Conservation (phyloP, 2,888 invertebrate genomes). For the Xanthorhoe designata region DNA sequence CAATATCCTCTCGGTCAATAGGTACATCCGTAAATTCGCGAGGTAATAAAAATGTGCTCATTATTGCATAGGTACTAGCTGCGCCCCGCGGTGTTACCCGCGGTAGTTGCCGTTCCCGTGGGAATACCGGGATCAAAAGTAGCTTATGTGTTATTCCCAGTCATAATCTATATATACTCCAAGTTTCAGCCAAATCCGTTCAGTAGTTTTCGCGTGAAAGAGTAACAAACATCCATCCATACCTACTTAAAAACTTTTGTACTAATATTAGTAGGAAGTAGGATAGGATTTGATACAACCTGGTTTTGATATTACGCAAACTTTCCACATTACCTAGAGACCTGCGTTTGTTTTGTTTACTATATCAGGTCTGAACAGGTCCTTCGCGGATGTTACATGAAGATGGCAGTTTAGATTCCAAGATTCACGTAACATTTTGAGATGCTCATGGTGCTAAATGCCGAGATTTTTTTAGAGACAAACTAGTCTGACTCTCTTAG, state of each 20-base stretch:
- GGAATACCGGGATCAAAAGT: too few relatives aligned
- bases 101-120: too few relatives aligned
- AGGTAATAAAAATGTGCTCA: slow-evolving; percentile 78
- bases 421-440: slow-evolving; percentile 16
- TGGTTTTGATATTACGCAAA: slow-evolving; percentile 3
- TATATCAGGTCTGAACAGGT: slow-evolving; percentile 16
- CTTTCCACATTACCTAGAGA: slow-evolving; percentile 4
- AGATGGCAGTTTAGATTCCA: slow-evolving; percentile 24
- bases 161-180: too few relatives aligned
- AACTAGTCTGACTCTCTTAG: background rate
- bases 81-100: too few relatives aligned
- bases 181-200: too few relatives aligned
- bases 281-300: too few relatives aligned
- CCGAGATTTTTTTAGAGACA: background rate
- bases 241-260: too few relatives aligned
- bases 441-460: background rate
- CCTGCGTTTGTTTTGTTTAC: background rate
- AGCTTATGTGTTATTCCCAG: too few relatives aligned
- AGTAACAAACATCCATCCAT: too few relatives aligned
- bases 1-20: background rate
- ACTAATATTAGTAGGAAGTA: too few relatives aligned
- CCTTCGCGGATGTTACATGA: slow-evolving; percentile 20
- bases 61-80: background rate
- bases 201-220: too few relatives aligned
- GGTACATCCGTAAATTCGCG: slow-evolving; percentile 82